Conservation (phyloP, 1,140 invertebrate species). For the Lepeophtheirus salmonis region DNA sequence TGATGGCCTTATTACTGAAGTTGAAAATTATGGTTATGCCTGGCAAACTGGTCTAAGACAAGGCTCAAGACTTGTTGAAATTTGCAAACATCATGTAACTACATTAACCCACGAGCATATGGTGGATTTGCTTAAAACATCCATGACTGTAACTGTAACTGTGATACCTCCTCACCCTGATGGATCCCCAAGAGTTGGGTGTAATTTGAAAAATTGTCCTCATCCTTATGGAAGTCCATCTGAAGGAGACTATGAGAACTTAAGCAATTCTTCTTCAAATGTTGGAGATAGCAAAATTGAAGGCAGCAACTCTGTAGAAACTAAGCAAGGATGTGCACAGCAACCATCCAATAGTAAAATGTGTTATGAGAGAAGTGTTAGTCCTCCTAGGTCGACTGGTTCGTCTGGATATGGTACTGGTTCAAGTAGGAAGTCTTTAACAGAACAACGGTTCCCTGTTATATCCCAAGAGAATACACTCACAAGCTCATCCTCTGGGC, state of each 20-base stretch:
- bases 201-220: slow-evolving; percentile 44
- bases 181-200: slow-evolving; percentile 45
- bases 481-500: slow-evolving; percentile 42
- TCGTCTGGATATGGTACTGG: slow-evolving; percentile 67
- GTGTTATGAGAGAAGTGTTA: slow-evolving; percentile 29
- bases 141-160: slow-evolving; percentile 58
- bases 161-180: slow-evolving; percentile 55
- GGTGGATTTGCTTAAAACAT: slow-evolving; percentile 78
- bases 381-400: slow-evolving; percentile 57
- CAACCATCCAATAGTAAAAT: slow-evolving; percentile 9
- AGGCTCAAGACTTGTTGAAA: slow-evolving; percentile 74
- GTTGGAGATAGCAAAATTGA: slow-evolving; percentile 16
- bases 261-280: slow-evolving; percentile 24
- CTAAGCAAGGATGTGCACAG: slow-evolving; percentile 5
- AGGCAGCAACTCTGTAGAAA: no score
- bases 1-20: slow-evolving; percentile 82
- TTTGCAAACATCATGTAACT: slow-evolving; percentile 69
- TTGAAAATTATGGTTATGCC: slow-evolving; percentile 66
- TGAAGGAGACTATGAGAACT: slow-evolving; percentile 47
- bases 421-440: slow-evolving; percentile 47
- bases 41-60: slow-evolving; percentile 71
- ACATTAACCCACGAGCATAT: slow-evolving; percentile 81
- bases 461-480: slow-evolving; percentile 27
- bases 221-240: slow-evolving; percentile 32
- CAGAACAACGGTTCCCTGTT: not conserved